phyloP scores from a whole-genome alignment of 1,140 invertebrate species.

The honey bee (Apis mellifera) region Amel_HAv3.1 CM009935.2:1731501-1732000 shows the following conservation, averaged over 20 bases:
- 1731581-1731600: constrained; percentile 87
- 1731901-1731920: too few species aligned
- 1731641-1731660: constrained; percentile 87
- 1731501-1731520: constrained; percentile 70
- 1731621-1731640: constrained; percentile 85
- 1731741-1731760: too few species aligned
- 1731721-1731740: too few species aligned
- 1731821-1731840: too few species aligned
- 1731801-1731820: too few species aligned
- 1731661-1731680: constrained; percentile 85
- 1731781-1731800: too few species aligned
- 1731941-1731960: not conserved
- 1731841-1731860: too few species aligned
- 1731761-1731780: too few species aligned
- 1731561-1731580: constrained; percentile 86
- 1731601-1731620: constrained; percentile 89
- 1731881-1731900: too few species aligned
- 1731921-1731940: too few species aligned
- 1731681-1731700: constrained; percentile 72
- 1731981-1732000: not conserved
- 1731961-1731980: not conserved
- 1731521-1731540: constrained; percentile 73
- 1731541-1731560: constrained; percentile 82
- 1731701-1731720: too few species aligned
- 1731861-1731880: too few species aligned